Base-by-base conservation (phyloP, 2,888 invertebrate genomes). In the Drosophila crucigera region DNA sequence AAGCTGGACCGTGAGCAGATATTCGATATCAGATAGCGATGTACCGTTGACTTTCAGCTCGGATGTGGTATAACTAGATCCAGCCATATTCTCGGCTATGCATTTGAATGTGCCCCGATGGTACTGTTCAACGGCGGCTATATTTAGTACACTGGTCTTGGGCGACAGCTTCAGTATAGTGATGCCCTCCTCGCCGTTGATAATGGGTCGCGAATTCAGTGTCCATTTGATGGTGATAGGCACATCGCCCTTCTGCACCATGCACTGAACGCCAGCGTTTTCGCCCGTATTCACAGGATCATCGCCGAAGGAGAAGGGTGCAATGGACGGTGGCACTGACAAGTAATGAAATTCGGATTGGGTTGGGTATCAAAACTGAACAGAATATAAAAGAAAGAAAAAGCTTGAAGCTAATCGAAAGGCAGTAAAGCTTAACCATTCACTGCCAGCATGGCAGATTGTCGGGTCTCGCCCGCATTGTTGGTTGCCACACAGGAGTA, bases 181-280 rank as follows among this genome's bases (percentile, higher is more conserved):
- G 16, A 93, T 91, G 53, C 93, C 95, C 83, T 94, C 94, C 80
- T 94, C 95, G 84, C 94, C 94, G 78, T 92, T 94, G 76, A 90
- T 94, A 84, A 91, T 93, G 70, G 89, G 93, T 5, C 91, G 83
- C 5, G 94, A 94, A 80, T 95, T 94, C 54, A 95, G 94, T 58
- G 94, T 95, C 97, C 97, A 97, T 60, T 94, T 94, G 70, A 98
- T 96, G 76, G 94, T 95, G 68, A 98, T 94, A 33, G 97, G 97
- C 77, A 95, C 93, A 92, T 98, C 97, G 60, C 97, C 97, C 92
- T 96, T 96, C 74, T 94, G 95, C 41, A 96, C 96, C 87, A 96
- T 95, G 92, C 97, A 97, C 73, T 95, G 95, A 19, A 95, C 95
- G 52, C 96, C 95, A 41, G 95, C 95, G 91, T 95, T 95, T 87